Conservation (phyloP, 2,113 vertebrate genomes). For the Egretta garzetta region DNA sequence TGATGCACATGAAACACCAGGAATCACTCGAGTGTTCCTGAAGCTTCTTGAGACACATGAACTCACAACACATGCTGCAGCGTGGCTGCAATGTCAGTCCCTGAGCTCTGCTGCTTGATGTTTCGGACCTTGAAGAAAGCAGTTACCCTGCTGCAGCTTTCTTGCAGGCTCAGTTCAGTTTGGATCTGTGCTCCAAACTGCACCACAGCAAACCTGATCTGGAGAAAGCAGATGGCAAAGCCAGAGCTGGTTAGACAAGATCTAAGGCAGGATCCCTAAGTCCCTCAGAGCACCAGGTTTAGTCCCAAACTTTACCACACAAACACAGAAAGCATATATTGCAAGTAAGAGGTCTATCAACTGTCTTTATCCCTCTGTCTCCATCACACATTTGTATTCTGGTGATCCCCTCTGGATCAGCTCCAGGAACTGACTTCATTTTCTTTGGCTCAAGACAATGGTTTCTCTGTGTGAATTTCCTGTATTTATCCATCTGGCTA, state of each 20-base stretch:
- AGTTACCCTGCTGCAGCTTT: slow-evolving; percentile 35
- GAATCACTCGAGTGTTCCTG: not conserved
- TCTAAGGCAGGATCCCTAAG: not conserved
- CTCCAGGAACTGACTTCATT: not conserved
- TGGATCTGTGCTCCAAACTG: slow-evolving; percentile 70
- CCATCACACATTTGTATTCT: not conserved
- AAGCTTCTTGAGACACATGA: not conserved
- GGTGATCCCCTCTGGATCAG: not conserved
- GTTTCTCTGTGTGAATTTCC: not conserved
- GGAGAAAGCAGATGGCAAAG: not conserved
- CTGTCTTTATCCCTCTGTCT: not conserved
- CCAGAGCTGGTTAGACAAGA: not conserved
- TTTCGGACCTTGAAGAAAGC: slow-evolving; percentile 60
- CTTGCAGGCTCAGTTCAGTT: slow-evolving; percentile 75
- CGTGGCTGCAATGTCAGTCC: slow-evolving; percentile 74
- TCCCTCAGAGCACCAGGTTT: not conserved
- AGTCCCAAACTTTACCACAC: not conserved
- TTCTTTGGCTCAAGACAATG: not conserved
- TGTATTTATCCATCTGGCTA: not conserved
- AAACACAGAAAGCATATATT: not conserved
- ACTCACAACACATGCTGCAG: slow-evolving; percentile 82
- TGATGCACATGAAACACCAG: not conserved
- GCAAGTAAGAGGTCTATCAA: not conserved
- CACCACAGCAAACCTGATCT: slow-evolving; percentile 82
- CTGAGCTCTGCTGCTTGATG: slow-evolving; percentile 61